Base-by-base conservation (phyloP, 2,888 invertebrate genomes). In the Heliconius charithonia region DNA sequence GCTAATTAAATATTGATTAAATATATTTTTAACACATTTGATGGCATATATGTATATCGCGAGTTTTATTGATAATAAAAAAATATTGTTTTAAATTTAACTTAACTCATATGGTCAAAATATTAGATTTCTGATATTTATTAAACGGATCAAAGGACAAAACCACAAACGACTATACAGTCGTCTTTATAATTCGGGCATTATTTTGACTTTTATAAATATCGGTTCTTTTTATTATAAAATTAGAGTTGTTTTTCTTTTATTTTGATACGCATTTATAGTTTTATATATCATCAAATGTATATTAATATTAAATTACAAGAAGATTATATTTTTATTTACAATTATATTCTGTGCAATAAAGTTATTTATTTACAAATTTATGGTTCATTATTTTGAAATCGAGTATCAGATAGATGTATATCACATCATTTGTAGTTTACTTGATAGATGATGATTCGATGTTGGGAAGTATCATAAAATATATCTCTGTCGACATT, bases 1-100 rank as follows among this genome's bases (percentile, higher is more conserved):
- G 76, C 81, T 76, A 56, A 76, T 63, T 63, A 62, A 27, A 29
- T 62, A 37, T n/a, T 62, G 9, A 63, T 51, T 70, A 67, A 32
- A 32, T 56, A 59, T 66, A 79, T 63, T 72, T 66, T 25, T 27
- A 76, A 27, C 6, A 59, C 59, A 59, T 72, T 59, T 72, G 32
- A 72, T 71, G 51, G 32, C 29, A 71, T 74, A 63, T 65, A 45
- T 29, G 45, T 65, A 29, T 74, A 16, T 63, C 45, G 19, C 6
- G 45, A 51, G 19, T 19, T 51, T 51, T 19, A 6, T 19, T 51
- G 19, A 6, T 6, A 51, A 19, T 51, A 51, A 37, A 37, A 37
- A 37, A 37, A 10, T n/a, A 51, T 16, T 45, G 4, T 22, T 51
- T 51, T 51, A 7, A 9, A 51, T 7, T 22, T 51, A 7, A 51